Conservation (phyloP, 2,888 invertebrate genomes). For the Pantelozetes paolii region DNA sequence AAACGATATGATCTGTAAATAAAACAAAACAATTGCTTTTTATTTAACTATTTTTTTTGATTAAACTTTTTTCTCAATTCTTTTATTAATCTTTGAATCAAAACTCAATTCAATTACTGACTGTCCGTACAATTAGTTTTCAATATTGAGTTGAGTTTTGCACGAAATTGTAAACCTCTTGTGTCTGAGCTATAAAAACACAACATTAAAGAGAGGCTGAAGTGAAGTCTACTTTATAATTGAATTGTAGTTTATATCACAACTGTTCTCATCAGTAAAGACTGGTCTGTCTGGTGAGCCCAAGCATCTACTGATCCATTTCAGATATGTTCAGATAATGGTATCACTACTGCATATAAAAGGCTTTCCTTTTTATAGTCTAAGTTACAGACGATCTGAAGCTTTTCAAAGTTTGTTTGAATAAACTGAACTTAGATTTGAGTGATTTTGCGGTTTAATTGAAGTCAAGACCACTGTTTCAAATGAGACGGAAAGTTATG, state of each 20-base stretch:
- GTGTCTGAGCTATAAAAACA: background rate
- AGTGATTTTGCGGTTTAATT: background rate
- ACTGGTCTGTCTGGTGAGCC: conserved; percentile 14
- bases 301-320: conserved; percentile 11
- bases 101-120: background rate
- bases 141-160: conserved; percentile 9
- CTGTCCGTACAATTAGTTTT: conserved; percentile 5
- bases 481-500: conserved; percentile 27
- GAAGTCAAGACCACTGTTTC: background rate
- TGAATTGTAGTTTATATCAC: conserved; percentile 2
- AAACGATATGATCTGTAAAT: background rate
- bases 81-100: background rate
- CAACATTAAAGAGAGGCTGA: background rate
- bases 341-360: background rate
- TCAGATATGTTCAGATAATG: background rate
- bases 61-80: background rate
- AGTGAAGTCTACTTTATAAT: conserved; percentile 4
- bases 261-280: background rate
- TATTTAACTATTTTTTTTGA: background rate
- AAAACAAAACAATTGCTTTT: background rate
- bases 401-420: too few relatives aligned
- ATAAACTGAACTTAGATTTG: background rate
- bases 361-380: background rate
- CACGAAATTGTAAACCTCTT: conserved; percentile 5
- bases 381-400: background rate